Conservation (phyloP, 2,797 vertebrate species). For the Falco columbarius region DNA sequence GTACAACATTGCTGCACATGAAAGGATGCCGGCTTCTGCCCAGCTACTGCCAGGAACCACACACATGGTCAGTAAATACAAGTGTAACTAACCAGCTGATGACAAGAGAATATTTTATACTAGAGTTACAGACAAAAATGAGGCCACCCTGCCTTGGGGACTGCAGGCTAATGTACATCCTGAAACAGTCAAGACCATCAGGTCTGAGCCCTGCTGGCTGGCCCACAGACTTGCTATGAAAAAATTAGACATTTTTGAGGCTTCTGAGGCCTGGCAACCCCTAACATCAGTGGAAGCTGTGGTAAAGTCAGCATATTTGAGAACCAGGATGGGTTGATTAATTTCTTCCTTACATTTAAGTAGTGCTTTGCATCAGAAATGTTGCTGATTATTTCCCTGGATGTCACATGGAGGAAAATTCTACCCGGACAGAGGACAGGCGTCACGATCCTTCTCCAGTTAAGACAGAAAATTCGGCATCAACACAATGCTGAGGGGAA, state of each 20-base stretch:
- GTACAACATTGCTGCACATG: neutral
- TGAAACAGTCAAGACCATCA: neutral
- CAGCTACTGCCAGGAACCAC: neutral
- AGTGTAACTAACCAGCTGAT: neutral
- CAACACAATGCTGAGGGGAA: neutral
- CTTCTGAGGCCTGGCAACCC: slow-evolving; percentile 23
- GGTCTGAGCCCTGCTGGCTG: neutral
- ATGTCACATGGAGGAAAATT: neutral
- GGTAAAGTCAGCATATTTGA: neutral
- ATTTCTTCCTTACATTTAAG: slow-evolving; percentile 3
- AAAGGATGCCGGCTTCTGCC: neutral
- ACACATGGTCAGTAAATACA: neutral
- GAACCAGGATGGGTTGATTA: neutral
- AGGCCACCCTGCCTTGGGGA: neutral
- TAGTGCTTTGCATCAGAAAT: neutral
- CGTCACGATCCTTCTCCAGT: neutral
- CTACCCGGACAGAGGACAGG: neutral
- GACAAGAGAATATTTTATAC: slow-evolving; percentile 21
- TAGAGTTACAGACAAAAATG: neutral
- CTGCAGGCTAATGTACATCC: neutral
- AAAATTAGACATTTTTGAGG: slow-evolving; percentile 44
- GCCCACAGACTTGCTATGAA: neutral
- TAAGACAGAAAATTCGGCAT: neutral
- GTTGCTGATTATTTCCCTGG: neutral
- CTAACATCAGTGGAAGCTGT: neutral